phyloP scores from a whole-genome alignment of 2,888 invertebrate genomes.

The Sphaerophoria rueppellii region DNA sequence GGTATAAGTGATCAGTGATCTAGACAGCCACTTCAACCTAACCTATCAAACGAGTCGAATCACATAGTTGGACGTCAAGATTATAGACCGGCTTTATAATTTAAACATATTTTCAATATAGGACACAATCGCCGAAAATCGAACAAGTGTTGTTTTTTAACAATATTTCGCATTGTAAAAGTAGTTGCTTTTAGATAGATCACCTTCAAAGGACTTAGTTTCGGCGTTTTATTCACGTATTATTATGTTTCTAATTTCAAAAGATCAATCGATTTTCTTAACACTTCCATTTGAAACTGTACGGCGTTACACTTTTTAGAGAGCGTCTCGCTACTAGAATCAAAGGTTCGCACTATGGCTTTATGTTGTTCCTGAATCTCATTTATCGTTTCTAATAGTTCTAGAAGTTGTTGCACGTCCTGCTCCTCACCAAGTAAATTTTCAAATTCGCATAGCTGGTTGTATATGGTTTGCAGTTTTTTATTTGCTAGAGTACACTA shows the following conservation, averaged over 20 bases:
- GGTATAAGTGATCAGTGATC: no score
- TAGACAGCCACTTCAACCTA: no score
- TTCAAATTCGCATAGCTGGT: constrained; percentile 59
- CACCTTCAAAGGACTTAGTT: no score
- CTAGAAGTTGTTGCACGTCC: constrained; percentile 43
- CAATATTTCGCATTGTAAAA: no score
- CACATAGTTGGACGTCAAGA: no score
- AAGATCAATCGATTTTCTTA: constrained; percentile 48
- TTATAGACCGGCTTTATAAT: no score
- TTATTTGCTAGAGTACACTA: constrained; percentile 51
- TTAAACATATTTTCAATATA: no score
- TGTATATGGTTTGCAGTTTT: constrained; percentile 51
- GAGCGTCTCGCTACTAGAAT: constrained; percentile 29
- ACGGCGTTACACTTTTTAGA: constrained; percentile 39
- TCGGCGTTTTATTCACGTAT: no score
- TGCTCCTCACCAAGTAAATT: constrained; percentile 32
- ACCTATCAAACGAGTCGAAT: no score
- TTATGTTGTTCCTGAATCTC: constrained; percentile 55
- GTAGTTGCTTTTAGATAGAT: no score
- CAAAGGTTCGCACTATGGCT: constrained; percentile 43
- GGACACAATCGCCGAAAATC: no score
- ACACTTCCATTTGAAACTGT: constrained; percentile 51
- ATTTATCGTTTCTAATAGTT: constrained; percentile 52
- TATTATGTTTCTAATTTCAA: constrained; percentile 47
- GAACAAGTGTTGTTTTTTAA: no score